Evolutionary conservation across 1,140 invertebrate genomes (phyloP).

Genomic region (Zelostemma sp.): DNA sequence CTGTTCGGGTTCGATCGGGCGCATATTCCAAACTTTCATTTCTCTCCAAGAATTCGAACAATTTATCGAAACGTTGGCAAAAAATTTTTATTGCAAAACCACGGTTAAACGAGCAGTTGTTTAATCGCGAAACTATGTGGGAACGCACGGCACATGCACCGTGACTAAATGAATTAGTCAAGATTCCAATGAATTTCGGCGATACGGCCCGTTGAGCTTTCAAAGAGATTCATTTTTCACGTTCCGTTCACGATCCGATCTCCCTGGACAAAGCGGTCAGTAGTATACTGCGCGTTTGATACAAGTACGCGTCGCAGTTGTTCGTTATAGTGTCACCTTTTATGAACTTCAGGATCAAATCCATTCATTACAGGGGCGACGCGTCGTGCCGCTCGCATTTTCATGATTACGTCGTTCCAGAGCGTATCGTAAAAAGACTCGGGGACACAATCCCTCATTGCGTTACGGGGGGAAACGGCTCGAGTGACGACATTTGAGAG

Average conservation of each 20-base stretch:
- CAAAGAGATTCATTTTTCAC: background rate
- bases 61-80: too few species aligned
- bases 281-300: background rate
- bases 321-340: background rate
- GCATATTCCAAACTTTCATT: too few species aligned
- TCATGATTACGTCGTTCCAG: constrained; percentile 14
- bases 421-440: constrained; percentile 14
- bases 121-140: too few species aligned
- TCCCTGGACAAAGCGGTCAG: background rate
- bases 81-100: too few species aligned
- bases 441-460: background rate
- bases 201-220: background rate
- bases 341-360: background rate
- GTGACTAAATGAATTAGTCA: background rate
- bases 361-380: background rate
- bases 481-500: too few species aligned
- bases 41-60: too few species aligned
- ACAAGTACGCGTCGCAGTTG: background rate
- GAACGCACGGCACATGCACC: background rate
- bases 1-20: too few species aligned
- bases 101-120: too few species aligned
- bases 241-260: background rate
- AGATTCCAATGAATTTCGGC: background rate
- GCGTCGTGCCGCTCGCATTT: too few species aligned
- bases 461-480: background rate